Conservation (phyloP, 1,140 invertebrate species). For the Chymomyza costata region DNA sequence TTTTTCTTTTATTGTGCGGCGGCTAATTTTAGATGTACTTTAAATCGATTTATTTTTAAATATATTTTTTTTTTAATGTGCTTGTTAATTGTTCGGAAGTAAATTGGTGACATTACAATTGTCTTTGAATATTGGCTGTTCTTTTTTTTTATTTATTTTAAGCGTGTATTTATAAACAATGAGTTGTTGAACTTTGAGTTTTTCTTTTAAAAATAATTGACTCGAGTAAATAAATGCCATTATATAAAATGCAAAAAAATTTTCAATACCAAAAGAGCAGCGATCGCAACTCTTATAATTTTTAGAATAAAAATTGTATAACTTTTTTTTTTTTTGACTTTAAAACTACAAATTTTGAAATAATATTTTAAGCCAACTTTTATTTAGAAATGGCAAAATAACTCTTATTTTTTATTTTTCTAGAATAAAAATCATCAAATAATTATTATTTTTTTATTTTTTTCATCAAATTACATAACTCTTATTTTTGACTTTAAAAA, state of each 20-base stretch:
- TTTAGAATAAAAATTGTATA: not conserved
- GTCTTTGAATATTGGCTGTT: too few species aligned
- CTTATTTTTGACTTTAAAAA: too few species aligned
- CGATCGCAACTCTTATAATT: not conserved
- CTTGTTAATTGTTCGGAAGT: slow-evolving; percentile 47
- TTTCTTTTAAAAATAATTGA: slow-evolving; percentile 37
- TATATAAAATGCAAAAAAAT: slow-evolving; percentile 10
- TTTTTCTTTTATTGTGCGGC: slow-evolving; percentile 22
- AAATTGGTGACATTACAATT: slow-evolving; percentile 46
- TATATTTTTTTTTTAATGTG: slow-evolving; percentile 36
- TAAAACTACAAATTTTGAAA: too few species aligned
- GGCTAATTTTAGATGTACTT: slow-evolving; percentile 24
- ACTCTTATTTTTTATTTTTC: too few species aligned
- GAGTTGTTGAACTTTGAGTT: too few species aligned
- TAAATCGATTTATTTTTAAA: slow-evolving; percentile 22
- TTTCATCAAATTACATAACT: too few species aligned
- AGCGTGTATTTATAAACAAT: not conserved
- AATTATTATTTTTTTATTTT: too few species aligned
- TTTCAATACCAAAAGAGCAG: slow-evolving; percentile 14
- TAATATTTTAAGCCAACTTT: too few species aligned
- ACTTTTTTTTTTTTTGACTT: too few species aligned
- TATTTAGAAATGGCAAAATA: too few species aligned
- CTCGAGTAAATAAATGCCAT: slow-evolving; percentile 20
- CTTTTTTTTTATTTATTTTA: slow-evolving; percentile 18
- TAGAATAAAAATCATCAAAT: too few species aligned